These are phyloP conservation scores for Lucilia cuprina DNA, from an alignment of 1,140 invertebrate species.

Conservation along the genomic window DNA sequence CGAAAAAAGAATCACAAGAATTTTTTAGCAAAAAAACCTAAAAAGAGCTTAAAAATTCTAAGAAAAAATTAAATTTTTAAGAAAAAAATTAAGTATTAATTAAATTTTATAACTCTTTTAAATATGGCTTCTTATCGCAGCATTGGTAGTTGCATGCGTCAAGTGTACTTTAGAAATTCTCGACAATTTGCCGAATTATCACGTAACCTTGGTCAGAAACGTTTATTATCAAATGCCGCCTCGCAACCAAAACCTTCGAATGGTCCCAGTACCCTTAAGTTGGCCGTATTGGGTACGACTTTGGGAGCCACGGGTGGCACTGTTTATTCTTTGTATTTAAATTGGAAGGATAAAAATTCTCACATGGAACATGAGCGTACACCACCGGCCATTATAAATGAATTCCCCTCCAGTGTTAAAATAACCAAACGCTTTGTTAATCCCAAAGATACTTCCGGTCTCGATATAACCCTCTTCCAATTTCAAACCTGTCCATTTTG, in stretches of 20 bases:
- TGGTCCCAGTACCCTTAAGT: slow-evolving; percentile 59
- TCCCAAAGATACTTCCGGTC: slow-evolving; percentile 73
- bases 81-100: not conserved
- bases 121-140: not conserved
- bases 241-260: not conserved
- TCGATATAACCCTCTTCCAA: slow-evolving; percentile 91
- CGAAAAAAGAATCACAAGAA: not conserved
- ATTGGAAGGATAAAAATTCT: slow-evolving; percentile 46
- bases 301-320: slow-evolving; percentile 64
- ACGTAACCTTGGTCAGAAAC: slow-evolving; percentile 6
- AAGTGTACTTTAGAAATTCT: slow-evolving; percentile 2
- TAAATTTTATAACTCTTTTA: not conserved
- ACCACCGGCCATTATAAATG: slow-evolving; percentile 63
- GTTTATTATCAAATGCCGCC: not conserved
- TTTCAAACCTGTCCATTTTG: slow-evolving; percentile 99
- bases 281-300: slow-evolving; percentile 65
- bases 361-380: slow-evolving; percentile 57
- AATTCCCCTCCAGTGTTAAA: slow-evolving; percentile 62
- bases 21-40: not conserved
- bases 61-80: not conserved
- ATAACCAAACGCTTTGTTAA: slow-evolving; percentile 69
- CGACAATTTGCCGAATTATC: not conserved
- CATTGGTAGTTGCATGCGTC: not conserved
- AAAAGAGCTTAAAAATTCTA: not conserved
- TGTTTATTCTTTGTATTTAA: slow-evolving; percentile 52